Base-by-base conservation (phyloP, 2,888 invertebrate species). In the Capitulum mitella region DNA sequence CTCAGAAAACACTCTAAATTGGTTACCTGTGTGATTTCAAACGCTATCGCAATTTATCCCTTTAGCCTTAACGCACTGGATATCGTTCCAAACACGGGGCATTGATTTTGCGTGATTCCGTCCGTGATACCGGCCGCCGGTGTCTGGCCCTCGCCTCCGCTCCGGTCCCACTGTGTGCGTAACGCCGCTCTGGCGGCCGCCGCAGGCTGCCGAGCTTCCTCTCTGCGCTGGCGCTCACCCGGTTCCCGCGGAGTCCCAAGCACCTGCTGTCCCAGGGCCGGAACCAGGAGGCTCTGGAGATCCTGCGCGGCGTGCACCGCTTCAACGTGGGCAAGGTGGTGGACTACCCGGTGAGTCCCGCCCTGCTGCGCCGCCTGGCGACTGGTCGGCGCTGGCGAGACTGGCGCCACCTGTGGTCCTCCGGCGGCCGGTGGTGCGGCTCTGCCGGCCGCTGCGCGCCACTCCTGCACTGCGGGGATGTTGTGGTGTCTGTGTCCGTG, bases 241-340 rank as follows among this genome's bases (percentile, higher is more conserved):
- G 79, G 80, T 54, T 81, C 34, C 93, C 93, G 0, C 93, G 93
- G 86, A 93, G 92, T 84, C 93, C 93, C 1, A 93, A 93, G 85
- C 93, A 93, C 85, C 88, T 93, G 83, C 88, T 93, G 85, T 92
- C 92, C 85, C 91, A 91, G 83, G 93, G 92, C 0, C 92, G 92
- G 85, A 89, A 92, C 40, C 92, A 92, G 77, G 91, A 91, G 64
- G 92, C 93, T 0, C 87, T 93, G 12, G 87, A 89, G 70, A 89
- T 91, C 43, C 89, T 93, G 70, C 89, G 90, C 83, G 87, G 89
- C 83, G 90, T 93, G 84, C 93, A 91, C 85, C 87, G 88, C 51
- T 89, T 88, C 82, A 93, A 93, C 84, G 92, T 92, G 6, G 92
- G 92, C 54, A 90, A 91, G 79, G 89, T 90, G 32, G 90, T 89